phyloP scores from a whole-genome alignment of 2,888 invertebrate species.

The Sinhomidia bicolor region DNA sequence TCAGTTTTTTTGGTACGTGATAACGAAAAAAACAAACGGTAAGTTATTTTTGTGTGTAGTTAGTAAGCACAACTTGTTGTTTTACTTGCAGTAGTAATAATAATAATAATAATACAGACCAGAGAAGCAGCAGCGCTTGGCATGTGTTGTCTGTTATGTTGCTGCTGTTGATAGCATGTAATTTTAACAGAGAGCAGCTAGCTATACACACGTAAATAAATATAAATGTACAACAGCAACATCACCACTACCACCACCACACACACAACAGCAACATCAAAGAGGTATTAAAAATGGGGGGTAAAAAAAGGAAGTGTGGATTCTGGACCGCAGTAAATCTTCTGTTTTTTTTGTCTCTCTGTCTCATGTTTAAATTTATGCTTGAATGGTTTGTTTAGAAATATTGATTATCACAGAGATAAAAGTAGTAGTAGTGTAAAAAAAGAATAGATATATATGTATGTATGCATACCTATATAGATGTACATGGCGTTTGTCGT shows the following conservation, averaged over 20 bases:
- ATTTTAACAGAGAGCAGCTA: not conserved
- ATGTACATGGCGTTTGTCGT: not conserved
- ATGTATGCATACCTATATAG: not conserved
- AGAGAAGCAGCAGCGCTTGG: not conserved
- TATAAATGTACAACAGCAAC: not conserved
- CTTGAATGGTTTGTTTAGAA: conserved; percentile 55
- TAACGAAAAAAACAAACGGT: not conserved
- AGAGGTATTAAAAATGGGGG: not conserved
- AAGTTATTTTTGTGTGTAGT: too few relatives aligned
- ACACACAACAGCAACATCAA: not conserved
- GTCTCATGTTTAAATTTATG: conserved; percentile 48
- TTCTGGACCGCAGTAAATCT: conserved; percentile 52
- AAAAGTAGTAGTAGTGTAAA: too few relatives aligned
- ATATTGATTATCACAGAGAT: conserved; percentile 48
- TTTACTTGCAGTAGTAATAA: not conserved
- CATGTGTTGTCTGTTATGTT: conserved; percentile 9
- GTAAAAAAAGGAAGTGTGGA: conserved; percentile 55
- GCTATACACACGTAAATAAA: too few relatives aligned
- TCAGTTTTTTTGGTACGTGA: not conserved
- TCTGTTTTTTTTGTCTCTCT: not conserved
- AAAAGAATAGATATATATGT: conserved; percentile 11
- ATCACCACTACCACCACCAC: not conserved
- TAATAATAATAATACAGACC: not conserved
- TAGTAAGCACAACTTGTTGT: not conserved
- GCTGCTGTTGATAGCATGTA: conserved; percentile 24